Conservation (phyloP, 2,113 vertebrate genomes). For the Melanerpes aurifrons region DNA sequence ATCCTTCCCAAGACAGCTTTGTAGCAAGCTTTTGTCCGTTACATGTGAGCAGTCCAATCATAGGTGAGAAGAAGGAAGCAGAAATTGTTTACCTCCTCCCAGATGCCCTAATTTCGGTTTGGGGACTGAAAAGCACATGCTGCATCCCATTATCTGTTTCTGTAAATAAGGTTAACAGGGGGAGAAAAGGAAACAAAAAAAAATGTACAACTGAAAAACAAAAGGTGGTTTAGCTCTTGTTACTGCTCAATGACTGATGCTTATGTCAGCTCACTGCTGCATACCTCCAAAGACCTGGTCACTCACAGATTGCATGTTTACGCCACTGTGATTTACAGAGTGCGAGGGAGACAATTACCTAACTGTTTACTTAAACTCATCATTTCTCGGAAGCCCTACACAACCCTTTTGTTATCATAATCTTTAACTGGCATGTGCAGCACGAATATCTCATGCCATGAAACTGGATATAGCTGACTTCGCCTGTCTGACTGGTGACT, state of each 20-base stretch:
- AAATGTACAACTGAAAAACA: background rate
- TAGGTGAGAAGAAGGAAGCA: background rate
- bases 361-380: constrained; percentile 71
- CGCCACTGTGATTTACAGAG: constrained; percentile 63
- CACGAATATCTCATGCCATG: constrained; percentile 61
- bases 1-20: background rate
- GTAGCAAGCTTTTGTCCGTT: background rate
- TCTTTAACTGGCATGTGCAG: constrained; percentile 55
- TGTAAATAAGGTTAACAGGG: background rate
- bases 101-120: background rate
- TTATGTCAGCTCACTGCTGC: constrained; percentile 22
- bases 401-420: constrained; percentile 75
- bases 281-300: constrained; percentile 49
- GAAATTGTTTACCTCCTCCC: background rate
- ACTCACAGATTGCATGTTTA: constrained; percentile 54
- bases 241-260: background rate
- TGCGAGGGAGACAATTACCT: constrained; percentile 68
- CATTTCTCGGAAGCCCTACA: constrained; percentile 66
- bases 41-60: background rate
- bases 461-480: constrained; percentile 74
- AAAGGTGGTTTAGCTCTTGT: background rate
- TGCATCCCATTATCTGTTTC: background rate
- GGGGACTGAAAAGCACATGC: background rate
- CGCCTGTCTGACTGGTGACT: constrained; percentile 75
- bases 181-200: too few relatives aligned